phyloP scores from a whole-genome alignment of 2,113 vertebrate genomes.

The Psephotus haematonotus region DNA sequence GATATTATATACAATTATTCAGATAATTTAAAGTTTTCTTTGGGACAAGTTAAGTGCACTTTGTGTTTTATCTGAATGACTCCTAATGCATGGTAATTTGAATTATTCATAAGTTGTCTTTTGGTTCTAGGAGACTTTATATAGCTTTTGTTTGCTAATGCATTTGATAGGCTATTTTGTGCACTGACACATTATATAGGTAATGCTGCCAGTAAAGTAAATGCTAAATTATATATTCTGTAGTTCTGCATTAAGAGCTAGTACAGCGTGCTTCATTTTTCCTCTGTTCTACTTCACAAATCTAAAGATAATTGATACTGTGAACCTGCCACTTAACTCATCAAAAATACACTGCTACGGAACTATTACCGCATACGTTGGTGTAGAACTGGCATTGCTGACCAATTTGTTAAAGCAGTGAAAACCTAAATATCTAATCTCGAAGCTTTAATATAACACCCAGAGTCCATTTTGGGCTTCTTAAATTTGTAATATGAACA shows the following conservation, averaged over 20 bases:
- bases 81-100: conserved; percentile 63
- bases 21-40: conserved; percentile 57
- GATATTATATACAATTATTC: conserved; percentile 55
- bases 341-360: not conserved
- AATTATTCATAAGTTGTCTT: conserved; percentile 72
- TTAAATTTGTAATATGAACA: not conserved
- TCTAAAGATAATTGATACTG: conserved; percentile 43
- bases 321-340: not conserved
- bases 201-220: conserved; percentile 61
- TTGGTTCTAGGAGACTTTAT: conserved; percentile 60
- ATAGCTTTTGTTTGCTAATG: conserved; percentile 75
- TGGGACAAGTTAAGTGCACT: conserved; percentile 59
- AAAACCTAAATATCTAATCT: not conserved
- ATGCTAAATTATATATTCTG: conserved; percentile 70
- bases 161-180: conserved; percentile 57
- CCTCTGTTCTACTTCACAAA: conserved; percentile 56
- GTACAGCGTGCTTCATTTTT: conserved; percentile 29
- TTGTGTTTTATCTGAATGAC: conserved; percentile 46
- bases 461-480: not conserved
- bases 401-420: not conserved
- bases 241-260: conserved; percentile 46
- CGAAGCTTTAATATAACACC: not conserved
- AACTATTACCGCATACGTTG: not conserved
- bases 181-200: conserved; percentile 51
- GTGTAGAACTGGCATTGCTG: not conserved